A percentile compares a stretch with the other conserved stretches of the same genome.
phyloP scores from a whole-genome alignment of 2,113 vertebrate genomes.

The Pomatostomus ruficeps region DNA sequence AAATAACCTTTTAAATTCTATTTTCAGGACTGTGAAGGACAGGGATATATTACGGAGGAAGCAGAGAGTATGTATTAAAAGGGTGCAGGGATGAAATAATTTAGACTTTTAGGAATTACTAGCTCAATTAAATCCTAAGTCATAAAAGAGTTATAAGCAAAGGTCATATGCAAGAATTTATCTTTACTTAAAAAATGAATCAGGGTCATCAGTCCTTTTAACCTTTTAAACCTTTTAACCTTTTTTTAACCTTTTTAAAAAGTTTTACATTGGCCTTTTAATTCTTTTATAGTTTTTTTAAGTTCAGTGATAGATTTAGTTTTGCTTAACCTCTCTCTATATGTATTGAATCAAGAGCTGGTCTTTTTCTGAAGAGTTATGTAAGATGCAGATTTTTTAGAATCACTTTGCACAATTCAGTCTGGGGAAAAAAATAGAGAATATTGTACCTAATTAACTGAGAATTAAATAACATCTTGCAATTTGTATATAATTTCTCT shows the following conservation, averaged over 20 bases:
- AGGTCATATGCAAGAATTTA: background rate
- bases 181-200: background rate
- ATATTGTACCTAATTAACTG: constrained; percentile 20
- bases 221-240: too few species aligned
- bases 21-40: background rate
- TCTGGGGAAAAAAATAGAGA: background rate
- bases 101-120: background rate
- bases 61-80: background rate
- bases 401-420: background rate
- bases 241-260: background rate
- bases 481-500: constrained; percentile 27
- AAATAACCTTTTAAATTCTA: background rate
- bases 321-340: background rate
- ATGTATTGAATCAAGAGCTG: background rate
- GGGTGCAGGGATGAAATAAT: background rate
- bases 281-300: background rate
- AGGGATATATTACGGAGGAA: constrained; percentile 7
- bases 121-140: background rate
- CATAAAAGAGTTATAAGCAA: background rate
- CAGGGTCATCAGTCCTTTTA: accelerated
- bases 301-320: background rate
- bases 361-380: background rate
- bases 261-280: background rate
- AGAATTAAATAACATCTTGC: constrained; percentile 35
- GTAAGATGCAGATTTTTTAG: background rate